A percentile compares a stretch with the other conserved stretches of the same genome.
phyloP scores from a whole-genome alignment of 2,113 vertebrate genomes.

The Brachyhypopomus gauderio region DNA sequence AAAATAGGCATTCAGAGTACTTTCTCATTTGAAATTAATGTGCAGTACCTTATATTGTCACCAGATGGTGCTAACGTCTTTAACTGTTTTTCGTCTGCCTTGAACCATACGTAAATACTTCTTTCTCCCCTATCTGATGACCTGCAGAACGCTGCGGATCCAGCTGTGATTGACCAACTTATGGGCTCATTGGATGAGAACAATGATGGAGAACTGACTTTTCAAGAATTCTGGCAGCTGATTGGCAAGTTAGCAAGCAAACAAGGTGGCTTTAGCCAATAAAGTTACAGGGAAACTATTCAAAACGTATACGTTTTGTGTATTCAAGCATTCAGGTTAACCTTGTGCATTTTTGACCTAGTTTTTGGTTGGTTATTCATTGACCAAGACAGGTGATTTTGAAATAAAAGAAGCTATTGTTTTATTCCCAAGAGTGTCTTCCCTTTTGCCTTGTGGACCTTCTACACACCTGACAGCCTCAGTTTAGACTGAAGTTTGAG shows the following conservation, averaged over 20 bases:
- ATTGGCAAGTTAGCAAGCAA: conserved; percentile 73
- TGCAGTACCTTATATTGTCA: conserved; percentile 47
- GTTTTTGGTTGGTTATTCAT: conserved; percentile 54
- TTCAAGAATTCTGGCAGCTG: conserved; percentile 78
- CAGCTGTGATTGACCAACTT: conserved; percentile 67
- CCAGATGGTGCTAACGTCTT: conserved; percentile 62
- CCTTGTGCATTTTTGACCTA: conserved; percentile 10
- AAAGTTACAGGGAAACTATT: conserved; percentile 19
- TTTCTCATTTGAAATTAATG: conserved; percentile 27
- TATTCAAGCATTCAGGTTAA: conserved; percentile 5
- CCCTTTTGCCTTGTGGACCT: conserved; percentile 63
- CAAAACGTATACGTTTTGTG: neutral
- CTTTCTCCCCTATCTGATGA: conserved; percentile 45
- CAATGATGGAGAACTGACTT: conserved; percentile 77
- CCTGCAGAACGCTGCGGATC: conserved; percentile 67
- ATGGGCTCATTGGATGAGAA: conserved; percentile 74
- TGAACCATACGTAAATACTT: neutral
- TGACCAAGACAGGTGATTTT: conserved; percentile 52
- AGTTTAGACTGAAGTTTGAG: no score
- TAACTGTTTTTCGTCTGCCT: neutral
- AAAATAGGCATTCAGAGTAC: conserved; percentile 18
- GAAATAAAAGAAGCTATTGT: conserved; percentile 68
- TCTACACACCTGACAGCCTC: conserved; percentile 23
- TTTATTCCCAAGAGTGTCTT: conserved; percentile 33
- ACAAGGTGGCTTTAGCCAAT: conserved; percentile 69